phyloP scores from a whole-genome alignment of 1,140 invertebrate species.

The Colletes gigas region DNA sequence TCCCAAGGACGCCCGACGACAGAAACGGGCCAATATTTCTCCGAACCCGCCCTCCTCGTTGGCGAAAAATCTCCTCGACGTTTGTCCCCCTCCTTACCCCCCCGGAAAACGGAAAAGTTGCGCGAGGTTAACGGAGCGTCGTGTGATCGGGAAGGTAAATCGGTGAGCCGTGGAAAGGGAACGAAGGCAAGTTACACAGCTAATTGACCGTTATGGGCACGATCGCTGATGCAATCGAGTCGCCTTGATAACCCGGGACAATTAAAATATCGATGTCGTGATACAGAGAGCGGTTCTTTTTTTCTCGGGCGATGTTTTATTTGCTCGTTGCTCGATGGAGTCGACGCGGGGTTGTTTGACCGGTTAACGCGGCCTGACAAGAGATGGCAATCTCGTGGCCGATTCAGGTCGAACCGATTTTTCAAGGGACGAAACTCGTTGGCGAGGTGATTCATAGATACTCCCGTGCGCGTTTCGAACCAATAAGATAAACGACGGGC shows the following conservation, averaged over 20 bases:
- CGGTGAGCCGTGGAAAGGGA: constrained; percentile 13
- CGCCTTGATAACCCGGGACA: constrained; percentile 40
- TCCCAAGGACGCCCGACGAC: neutral
- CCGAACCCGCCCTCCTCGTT: too few species aligned
- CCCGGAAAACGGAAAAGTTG: neutral
- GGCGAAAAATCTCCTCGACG: neutral
- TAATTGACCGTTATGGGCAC: constrained; percentile 39
- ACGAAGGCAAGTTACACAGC: constrained; percentile 27
- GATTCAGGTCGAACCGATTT: neutral
- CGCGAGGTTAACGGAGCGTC: constrained; percentile 8
- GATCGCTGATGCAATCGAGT: constrained; percentile 23
- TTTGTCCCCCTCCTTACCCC: too few species aligned
- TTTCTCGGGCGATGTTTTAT: constrained; percentile 11
- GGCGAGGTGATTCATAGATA: too few species aligned
- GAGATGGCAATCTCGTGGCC: too few species aligned
- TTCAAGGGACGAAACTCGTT: neutral
- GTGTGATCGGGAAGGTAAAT: neutral
- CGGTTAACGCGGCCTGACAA: constrained; percentile 6
- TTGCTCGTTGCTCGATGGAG: neutral
- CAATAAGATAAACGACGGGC: too few species aligned
- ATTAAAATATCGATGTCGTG: constrained; percentile 49
- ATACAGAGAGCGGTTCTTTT: constrained; percentile 18
- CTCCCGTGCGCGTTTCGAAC: too few species aligned
- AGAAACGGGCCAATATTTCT: neutral
- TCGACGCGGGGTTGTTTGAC: constrained; percentile 3